Evolutionary conservation across 2,888 invertebrate genomes (phyloP), one percentile per base, ranked within the genome.

Genomic region (Pocota personata): DNA sequence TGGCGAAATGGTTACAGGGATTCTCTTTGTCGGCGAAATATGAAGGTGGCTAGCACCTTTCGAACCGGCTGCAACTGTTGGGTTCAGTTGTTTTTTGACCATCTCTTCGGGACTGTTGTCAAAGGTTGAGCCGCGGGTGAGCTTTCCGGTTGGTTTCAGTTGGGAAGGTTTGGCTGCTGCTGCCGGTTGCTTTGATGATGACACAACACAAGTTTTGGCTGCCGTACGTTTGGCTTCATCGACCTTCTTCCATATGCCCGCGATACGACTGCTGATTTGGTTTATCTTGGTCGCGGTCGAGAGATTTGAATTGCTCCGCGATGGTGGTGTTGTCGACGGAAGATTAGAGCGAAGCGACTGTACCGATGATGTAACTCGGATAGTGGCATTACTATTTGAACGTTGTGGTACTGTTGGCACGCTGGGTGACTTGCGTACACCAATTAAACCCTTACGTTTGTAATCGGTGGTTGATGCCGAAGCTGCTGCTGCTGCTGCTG

Each of bases 61-160:
- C 1, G 86, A 52, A 12, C 66, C 71, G 7, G 69, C 24, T 19
- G 66, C 84, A 14, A 48, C 12, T 30, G 43, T 16, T 37, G 58
- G 27, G 2, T 50, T 52, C 0, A 32, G 8, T 30, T 72, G 79
- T 16, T 75, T 79, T 21, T 66, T 76, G 32, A 58, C 83, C 10
- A 58, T 64, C 19, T 80, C 77, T 55, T 87, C 69, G 12, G 91
- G 90, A 32, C 90, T 89, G 48, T 90, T 92, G 78, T 92, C 91
- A 71, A 92, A 92, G n/a, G 92, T 92, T 35, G 92, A 91, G 82
- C 92, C 92, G 32, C 92, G 90, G 79, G 90, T 87, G n/a, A 92
- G 87, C 75, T 89, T 87, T 6, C 88, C 57, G 0, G 52, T 21
- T 35, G 87, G 10, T 7, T 46, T 78, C 2, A 57, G 27, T 46